phyloP scores from a whole-genome alignment of 2,113 vertebrate species.

The Heterotilapia buettikoferi region DNA sequence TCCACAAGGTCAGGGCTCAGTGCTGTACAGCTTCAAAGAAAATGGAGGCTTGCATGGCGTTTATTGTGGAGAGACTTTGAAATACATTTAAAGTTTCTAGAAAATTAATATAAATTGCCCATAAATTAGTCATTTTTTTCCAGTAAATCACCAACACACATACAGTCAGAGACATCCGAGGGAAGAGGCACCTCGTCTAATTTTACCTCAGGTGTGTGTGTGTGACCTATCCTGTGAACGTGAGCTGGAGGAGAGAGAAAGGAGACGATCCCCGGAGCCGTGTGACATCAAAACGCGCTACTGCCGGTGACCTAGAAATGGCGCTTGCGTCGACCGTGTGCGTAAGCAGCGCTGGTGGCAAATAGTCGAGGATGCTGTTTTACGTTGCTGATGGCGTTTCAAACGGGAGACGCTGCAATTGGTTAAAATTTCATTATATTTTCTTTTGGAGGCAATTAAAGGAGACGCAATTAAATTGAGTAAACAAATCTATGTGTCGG shows the following conservation, averaged over 20 bases:
- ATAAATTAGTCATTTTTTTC: not conserved
- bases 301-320: slow-evolving; percentile 66
- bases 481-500: not conserved
- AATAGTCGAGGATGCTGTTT: slow-evolving; percentile 12
- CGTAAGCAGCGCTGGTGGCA: slow-evolving; percentile 38
- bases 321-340: slow-evolving; percentile 18
- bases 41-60: not conserved
- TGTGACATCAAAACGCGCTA: slow-evolving; percentile 47
- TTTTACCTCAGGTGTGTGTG: slow-evolving; percentile 3
- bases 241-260: not conserved
- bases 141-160: not conserved
- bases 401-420: not conserved
- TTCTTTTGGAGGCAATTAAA: not conserved
- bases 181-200: not conserved
- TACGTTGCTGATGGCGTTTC: slow-evolving; percentile 9
- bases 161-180: not conserved
- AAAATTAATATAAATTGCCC: not conserved
- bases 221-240: not conserved
- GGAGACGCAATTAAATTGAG: not conserved
- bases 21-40: slow-evolving; percentile 18
- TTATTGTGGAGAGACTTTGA: not conserved
- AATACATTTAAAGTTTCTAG: not conserved
- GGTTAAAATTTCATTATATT: not conserved
- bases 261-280: slow-evolving; percentile 18
- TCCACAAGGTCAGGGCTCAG: slow-evolving; percentile 23